A percentile compares a stretch with the other conserved stretches of the same genome.
Evolutionary conservation across 1,140 invertebrate genomes (phyloP).

Genomic region (Drosophila mayri): DNA sequence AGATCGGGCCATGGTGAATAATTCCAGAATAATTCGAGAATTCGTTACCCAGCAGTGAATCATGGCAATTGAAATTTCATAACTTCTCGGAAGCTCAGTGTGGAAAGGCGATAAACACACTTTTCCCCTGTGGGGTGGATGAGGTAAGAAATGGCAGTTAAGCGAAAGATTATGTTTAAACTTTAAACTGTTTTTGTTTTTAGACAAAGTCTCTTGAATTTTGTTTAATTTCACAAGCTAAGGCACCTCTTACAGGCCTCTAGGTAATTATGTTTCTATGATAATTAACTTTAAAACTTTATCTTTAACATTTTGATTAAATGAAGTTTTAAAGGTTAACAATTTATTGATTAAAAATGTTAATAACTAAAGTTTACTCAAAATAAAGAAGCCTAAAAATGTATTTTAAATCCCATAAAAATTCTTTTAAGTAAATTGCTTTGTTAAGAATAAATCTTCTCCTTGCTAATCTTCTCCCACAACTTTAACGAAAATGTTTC

Average conservation of each 20-base stretch:
- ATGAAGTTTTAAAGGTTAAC: too few relatives aligned
- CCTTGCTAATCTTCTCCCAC: not conserved
- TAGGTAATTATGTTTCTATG: not conserved
- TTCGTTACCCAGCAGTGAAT: constrained; percentile 23
- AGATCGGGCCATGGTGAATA: constrained; percentile 19
- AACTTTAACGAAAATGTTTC: not conserved
- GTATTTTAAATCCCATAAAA: not conserved
- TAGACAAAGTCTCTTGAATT: too few relatives aligned
- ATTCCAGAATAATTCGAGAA: constrained; percentile 14
- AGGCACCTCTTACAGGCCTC: fast-evolving
- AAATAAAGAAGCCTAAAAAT: too few relatives aligned
- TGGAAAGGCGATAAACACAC: constrained; percentile 3
- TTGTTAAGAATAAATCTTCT: too few relatives aligned
- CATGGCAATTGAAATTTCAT: constrained; percentile 49
- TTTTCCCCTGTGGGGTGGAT: constrained; percentile 1
- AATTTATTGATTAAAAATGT: not conserved
- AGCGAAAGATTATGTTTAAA: not conserved
- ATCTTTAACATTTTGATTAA: too few relatives aligned
- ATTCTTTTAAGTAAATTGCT: not conserved
- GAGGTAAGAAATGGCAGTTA: constrained; percentile 9
- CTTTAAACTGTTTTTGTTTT: not conserved
- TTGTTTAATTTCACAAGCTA: not conserved
- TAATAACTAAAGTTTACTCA: not conserved
- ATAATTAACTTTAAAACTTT: not conserved
- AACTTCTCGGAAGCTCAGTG: constrained; percentile 18